Evolutionary conservation across 2,113 vertebrate species (phyloP).

Genomic region (Girardinichthys multiradiatus): DNA sequence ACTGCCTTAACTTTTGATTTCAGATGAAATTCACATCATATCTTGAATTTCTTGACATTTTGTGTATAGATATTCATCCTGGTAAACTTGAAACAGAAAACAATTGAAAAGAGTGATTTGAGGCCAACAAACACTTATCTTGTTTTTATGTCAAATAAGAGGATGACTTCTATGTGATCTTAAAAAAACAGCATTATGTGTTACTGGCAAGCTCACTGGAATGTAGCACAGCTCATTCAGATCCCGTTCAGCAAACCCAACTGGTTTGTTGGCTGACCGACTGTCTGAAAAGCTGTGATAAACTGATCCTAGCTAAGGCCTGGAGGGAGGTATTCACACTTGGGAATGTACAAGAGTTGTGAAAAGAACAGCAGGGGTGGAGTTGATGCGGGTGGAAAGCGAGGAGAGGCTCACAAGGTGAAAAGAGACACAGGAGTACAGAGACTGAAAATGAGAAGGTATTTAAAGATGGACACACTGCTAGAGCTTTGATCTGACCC

Average conservation of each 20-base stretch:
- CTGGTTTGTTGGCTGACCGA: slow-evolving; percentile 18
- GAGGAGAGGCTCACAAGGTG: slow-evolving; percentile 32
- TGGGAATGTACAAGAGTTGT: slow-evolving; percentile 13
- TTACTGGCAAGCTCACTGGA: not conserved
- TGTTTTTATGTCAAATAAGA: no score
- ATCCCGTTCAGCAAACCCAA: slow-evolving; percentile 8
- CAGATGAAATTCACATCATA: no score
- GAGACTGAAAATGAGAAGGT: slow-evolving; percentile 32
- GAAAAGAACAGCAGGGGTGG: not conserved
- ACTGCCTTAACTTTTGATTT: no score
- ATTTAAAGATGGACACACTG: slow-evolving; percentile 33
- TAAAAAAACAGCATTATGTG: not conserved
- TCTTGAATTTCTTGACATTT: no score
- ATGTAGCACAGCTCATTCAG: not conserved
- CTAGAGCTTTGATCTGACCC: no score
- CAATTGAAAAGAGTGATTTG: no score
- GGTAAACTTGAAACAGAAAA: no score
- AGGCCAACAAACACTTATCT: no score
- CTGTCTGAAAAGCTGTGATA: slow-evolving; percentile 9
- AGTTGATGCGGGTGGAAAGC: not conserved
- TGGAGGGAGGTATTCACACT: not conserved
- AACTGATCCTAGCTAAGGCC: slow-evolving; percentile 2
- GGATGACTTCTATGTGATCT: not conserved
- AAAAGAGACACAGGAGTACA: slow-evolving; percentile 23
- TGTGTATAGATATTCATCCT: no score